Evolutionary conservation across 2,888 invertebrate species (phyloP).

Genomic region (Orthosia incerta): DNA sequence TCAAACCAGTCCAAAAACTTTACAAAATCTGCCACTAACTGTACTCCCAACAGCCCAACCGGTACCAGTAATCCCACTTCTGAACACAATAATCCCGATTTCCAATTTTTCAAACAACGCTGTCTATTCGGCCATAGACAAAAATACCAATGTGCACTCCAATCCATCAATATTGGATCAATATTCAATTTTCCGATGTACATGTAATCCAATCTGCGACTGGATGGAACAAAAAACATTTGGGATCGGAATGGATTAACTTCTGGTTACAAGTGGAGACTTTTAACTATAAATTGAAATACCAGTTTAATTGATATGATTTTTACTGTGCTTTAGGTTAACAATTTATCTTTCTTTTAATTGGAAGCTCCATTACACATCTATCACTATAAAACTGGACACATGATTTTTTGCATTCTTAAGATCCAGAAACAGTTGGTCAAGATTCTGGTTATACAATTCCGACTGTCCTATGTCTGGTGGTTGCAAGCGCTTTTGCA

Average conservation of each 20-base stretch:
- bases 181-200: constrained; percentile 35
- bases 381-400: too few species aligned
- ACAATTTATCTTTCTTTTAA: too few species aligned
- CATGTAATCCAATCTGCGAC: constrained; percentile 35
- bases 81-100: not conserved
- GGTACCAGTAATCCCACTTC: not conserved
- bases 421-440: too few species aligned
- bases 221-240: constrained; percentile 13
- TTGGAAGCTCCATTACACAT: too few species aligned
- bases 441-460: too few species aligned
- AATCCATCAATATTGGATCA: constrained; percentile 48
- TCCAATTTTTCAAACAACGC: constrained; percentile 1
- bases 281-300: constrained; percentile 11
- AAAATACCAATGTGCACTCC: not conserved
- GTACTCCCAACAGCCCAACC: too few species aligned
- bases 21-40: not conserved
- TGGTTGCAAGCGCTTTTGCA: too few species aligned
- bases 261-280: not conserved
- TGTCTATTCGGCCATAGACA: not conserved
- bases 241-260: constrained; percentile 30
- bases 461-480: too few species aligned
- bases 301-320: not conserved
- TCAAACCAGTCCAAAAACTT: not conserved
- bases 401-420: too few species aligned
- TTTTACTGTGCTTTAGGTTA: not conserved